Evolutionary conservation across 1,140 invertebrate genomes (phyloP).

Genomic region (Philotrypesis tridentata): DNA sequence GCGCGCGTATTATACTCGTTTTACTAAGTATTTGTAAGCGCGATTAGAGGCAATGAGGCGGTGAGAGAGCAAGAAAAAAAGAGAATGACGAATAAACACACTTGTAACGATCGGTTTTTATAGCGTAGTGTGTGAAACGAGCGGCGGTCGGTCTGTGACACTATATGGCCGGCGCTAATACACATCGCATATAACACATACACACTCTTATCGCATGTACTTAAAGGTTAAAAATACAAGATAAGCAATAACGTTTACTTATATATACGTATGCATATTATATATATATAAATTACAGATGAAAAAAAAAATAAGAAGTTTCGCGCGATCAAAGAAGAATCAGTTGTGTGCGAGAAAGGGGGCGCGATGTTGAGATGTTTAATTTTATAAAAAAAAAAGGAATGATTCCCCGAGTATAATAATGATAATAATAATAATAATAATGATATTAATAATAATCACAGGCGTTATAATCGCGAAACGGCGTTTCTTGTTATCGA

Average conservation of each 20-base stretch:
- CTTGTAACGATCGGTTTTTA: neutral
- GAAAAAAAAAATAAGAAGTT: neutral
- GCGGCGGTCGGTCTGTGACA: constrained; percentile 17
- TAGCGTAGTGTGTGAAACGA: neutral
- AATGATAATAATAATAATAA: neutral
- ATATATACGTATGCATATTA: neutral
- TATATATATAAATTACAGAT: neutral
- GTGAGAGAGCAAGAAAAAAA: neutral
- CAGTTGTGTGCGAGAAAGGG: constrained; percentile 40
- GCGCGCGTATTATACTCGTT: constrained; percentile 6
- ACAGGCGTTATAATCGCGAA: neutral
- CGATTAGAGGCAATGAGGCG: neutral
- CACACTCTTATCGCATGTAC: constrained; percentile 28
- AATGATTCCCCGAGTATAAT: too few relatives aligned
- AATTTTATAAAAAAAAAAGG: constrained; percentile 26
- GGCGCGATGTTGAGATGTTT: constrained; percentile 27
- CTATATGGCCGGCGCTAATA: constrained; percentile 1
- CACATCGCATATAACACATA: neutral
- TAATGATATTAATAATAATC: neutral
- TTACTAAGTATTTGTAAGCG: neutral
- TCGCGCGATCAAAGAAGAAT: neutral
- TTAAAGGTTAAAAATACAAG: constrained; percentile 19
- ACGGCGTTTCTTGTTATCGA: constrained; percentile 27
- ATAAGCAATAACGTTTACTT: constrained; percentile 45
- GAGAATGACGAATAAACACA: neutral